Base-by-base conservation (phyloP, 2,888 invertebrate genomes). In the Ectobius pallidus region DNA sequence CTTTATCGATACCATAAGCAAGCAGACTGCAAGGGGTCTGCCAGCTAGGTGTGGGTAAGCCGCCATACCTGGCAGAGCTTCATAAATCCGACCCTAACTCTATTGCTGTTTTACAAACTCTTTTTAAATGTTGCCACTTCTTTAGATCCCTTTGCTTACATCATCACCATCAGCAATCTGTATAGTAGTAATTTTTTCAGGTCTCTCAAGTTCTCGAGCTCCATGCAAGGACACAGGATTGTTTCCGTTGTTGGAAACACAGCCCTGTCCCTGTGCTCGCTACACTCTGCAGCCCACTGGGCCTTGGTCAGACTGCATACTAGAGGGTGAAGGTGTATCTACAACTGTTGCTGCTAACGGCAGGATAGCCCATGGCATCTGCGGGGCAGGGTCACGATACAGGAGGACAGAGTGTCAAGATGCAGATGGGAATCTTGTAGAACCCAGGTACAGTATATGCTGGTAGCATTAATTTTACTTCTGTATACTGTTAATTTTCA, bases 221-320 rank as follows among this genome's bases (percentile, higher is more conserved):
- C 77, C 78, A 11, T 82, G 82, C 68, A 77, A 78, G 30, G 79
- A 79, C 55, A 75, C 73, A n/a, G 58, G 42, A 18, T 30, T 42
- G 30, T 76, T 81, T n/a, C 77, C 79, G 14, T 77, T 81, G 14
- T 76, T 79, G 14, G 81, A 82, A 74, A 79, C 78, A 7, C 77
- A 78, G 68, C 77, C 79, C 14, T 82, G 82, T 69, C 81, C 81
- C 0, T 81, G 81, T 72, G 78, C 78, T 6, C 77, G 78, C 39
- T 81, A 80, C 76, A 75, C 78, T 44, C 73, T 77, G 11, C 76
- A 79, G 25, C 73, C 80, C 7, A 75, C 78, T 7, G 81, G 81
- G 3, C 77, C 79, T 14, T 82, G 82, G 82, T 81, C 81, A 3
- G 78, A 78, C 34, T 82, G 82, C 68, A 78, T 82, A 18, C 69